Conservation (phyloP, 1,140 invertebrate species). For the Gryllus bimaculatus region DNA sequence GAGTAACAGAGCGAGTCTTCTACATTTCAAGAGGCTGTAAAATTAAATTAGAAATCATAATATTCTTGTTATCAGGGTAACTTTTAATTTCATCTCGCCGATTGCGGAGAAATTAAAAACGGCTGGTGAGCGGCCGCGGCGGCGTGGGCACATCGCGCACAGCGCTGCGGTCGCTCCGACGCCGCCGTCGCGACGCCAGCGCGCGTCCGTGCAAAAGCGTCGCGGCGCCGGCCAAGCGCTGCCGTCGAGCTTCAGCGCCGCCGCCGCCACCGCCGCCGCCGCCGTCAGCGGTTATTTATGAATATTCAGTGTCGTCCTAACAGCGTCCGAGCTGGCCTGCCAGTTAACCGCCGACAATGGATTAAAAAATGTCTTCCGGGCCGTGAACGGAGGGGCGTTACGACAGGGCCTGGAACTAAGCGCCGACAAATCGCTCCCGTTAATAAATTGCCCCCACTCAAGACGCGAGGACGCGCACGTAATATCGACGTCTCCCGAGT, state of each 20-base stretch:
- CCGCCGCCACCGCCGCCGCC: no score
- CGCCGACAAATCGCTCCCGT: background rate
- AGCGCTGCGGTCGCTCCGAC: background rate
- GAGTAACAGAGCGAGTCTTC: no score
- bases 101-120: background rate
- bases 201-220: no score
- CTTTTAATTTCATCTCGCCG: background rate
- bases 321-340: background rate
- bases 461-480: background rate
- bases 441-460: background rate
- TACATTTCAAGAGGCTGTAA: background rate
- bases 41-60: conserved; percentile 6
- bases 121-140: background rate
- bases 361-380: background rate
- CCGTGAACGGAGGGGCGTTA: no score
- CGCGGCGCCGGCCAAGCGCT: no score
- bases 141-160: background rate
- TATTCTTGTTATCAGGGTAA: background rate
- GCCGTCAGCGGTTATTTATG: background rate
- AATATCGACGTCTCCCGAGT: background rate
- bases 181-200: no score
- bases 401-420: background rate
- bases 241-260: no score
- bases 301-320: background rate
- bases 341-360: background rate